These are phyloP conservation scores for Drosophila rellima DNA, from an alignment of 2,888 invertebrate genomes.

Conservation along the genomic window DNA sequence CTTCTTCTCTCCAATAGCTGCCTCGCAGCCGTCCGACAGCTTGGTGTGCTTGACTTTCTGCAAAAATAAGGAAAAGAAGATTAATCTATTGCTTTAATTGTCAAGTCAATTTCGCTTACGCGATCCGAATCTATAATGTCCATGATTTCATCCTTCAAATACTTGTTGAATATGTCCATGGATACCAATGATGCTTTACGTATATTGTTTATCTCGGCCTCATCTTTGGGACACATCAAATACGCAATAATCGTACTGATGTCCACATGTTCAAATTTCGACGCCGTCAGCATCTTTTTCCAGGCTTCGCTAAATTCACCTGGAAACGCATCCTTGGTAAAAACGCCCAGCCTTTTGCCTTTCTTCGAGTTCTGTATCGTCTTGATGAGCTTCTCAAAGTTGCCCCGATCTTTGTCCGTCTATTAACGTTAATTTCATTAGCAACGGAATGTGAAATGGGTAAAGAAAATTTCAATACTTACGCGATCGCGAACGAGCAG, in stretches of 20 bases:
- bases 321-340: constrained; percentile 96
- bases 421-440: constrained; percentile 72
- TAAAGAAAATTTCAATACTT: constrained; percentile 78
- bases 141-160: constrained; percentile 98
- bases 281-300: constrained; percentile 91
- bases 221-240: constrained; percentile 97
- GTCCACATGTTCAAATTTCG: constrained; percentile 94
- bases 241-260: constrained; percentile 94
- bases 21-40: constrained; percentile 97
- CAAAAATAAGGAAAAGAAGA: constrained; percentile 63
- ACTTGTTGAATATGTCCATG: constrained; percentile 98
- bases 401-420: constrained; percentile 96
- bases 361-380: constrained; percentile 95
- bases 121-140: constrained; percentile 99
- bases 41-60: constrained; percentile 98
- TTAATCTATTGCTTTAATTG: background rate
- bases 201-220: constrained; percentile 94
- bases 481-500: constrained; percentile 96
- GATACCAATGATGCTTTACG: constrained; percentile 97
- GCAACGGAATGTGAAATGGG: background rate
- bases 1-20: constrained; percentile 97
- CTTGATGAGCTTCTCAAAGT: constrained; percentile 91
- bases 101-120: constrained; percentile 85
- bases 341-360: constrained; percentile 95
- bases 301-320: constrained; percentile 97